These are phyloP conservation scores for Drosophila neonasuta DNA, from an alignment of 2,888 invertebrate genomes.

Conservation along the genomic window DNA sequence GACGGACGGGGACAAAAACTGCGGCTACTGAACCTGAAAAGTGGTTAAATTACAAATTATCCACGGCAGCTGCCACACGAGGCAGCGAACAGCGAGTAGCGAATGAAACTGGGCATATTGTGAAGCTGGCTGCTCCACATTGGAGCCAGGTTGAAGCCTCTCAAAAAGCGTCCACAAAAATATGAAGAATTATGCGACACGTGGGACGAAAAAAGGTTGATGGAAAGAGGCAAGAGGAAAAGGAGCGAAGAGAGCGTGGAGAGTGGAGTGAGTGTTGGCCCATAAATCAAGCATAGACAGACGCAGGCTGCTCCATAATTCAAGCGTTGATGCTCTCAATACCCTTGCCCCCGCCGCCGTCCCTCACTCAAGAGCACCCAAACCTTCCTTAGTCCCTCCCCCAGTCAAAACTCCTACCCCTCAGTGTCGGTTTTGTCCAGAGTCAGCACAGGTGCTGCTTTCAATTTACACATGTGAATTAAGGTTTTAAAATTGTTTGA, in stretches of 20 bases:
- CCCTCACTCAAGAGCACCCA: constrained; percentile 6
- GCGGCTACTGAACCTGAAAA: constrained; percentile 82
- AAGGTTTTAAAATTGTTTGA: constrained; percentile 78
- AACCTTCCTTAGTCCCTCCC: neutral
- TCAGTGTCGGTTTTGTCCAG: constrained; percentile 1
- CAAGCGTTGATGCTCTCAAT: constrained; percentile 35
- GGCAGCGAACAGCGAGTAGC: constrained; percentile 33
- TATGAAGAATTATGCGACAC: constrained; percentile 76
- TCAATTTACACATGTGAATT: constrained; percentile 76
- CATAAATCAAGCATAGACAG: constrained; percentile 77
- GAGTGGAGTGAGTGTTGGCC: constrained; percentile 29
- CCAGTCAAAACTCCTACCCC: neutral
- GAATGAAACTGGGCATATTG: constrained; percentile 43
- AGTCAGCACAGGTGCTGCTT: constrained; percentile 74
- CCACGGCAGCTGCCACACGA: constrained; percentile 71
- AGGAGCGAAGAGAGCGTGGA: neutral
- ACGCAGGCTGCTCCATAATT: constrained; percentile 71
- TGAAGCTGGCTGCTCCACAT: constrained; percentile 19
- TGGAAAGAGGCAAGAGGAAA: neutral
- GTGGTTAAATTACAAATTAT: constrained; percentile 82
- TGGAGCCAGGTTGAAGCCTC: constrained; percentile 60
- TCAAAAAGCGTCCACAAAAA: constrained; percentile 46
- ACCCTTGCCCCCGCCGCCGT: neutral
- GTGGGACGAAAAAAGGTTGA: constrained; percentile 51
- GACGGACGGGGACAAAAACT: constrained; percentile 35